phyloP scores from a whole-genome alignment of 2,888 invertebrate genomes.

The Scaptomyza tumidula region DNA sequence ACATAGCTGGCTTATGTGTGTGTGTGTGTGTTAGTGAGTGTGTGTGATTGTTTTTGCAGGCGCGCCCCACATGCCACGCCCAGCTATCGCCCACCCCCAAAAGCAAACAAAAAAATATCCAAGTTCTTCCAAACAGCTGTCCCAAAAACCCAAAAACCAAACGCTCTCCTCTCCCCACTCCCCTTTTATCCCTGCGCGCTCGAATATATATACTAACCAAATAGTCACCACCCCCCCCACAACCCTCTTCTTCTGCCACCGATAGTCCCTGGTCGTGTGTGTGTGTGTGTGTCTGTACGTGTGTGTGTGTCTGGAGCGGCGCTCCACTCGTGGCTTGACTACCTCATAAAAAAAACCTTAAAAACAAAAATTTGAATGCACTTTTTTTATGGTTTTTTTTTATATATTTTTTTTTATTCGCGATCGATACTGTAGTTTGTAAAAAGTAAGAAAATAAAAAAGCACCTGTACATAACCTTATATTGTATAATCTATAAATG shows the following conservation, averaged over 20 bases:
- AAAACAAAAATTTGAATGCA: constrained; percentile 30
- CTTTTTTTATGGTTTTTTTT: constrained; percentile 39
- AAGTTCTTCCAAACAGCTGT: constrained; percentile 63
- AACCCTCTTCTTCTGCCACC: neutral
- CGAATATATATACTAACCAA: constrained; percentile 55
- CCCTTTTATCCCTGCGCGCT: constrained; percentile 28
- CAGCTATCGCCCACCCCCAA: constrained; percentile 6
- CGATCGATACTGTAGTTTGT: constrained; percentile 34
- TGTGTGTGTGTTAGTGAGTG: neutral
- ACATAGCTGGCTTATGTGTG: constrained; percentile 10
- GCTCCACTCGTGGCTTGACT: constrained; percentile 71
- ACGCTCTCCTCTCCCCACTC: constrained; percentile 1
- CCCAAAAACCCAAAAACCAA: constrained; percentile 1
- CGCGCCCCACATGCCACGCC: constrained; percentile 22
- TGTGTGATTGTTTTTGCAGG: constrained; percentile 13
- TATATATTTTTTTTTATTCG: constrained; percentile 15
- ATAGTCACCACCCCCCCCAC: neutral
- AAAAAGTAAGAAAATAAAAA: neutral
- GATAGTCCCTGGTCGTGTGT: constrained; percentile 11
- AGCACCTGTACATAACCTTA: constrained; percentile 69
- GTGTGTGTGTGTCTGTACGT: constrained; percentile 3
- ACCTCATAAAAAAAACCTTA: constrained; percentile 58
- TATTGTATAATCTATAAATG: constrained; percentile 40
- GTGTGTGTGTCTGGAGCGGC: constrained; percentile 38
- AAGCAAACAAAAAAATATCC: constrained; percentile 51